phyloP scores from a whole-genome alignment of 2,113 vertebrate species.

The Poecilia latipinna region DNA sequence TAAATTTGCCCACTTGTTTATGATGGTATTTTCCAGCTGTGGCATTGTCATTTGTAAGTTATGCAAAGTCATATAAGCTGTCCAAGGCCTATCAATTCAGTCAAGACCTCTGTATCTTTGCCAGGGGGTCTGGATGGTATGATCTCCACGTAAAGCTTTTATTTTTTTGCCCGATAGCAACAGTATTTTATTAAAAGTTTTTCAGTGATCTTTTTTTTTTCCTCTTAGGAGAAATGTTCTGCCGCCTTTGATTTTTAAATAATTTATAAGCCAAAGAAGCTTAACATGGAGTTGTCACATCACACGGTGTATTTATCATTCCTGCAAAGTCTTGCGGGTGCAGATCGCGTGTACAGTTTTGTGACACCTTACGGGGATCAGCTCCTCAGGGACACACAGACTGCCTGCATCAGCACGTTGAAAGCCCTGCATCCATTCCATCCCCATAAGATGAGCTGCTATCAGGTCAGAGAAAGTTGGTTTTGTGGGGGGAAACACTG shows the following conservation, averaged over 20 bases:
- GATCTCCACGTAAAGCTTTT: neutral
- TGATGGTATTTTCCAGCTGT: slow-evolving; percentile 12
- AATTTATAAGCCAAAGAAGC: slow-evolving; percentile 9
- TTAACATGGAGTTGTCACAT: slow-evolving; percentile 2
- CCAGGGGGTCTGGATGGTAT: neutral
- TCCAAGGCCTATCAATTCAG: slow-evolving; percentile 4
- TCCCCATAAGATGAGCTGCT: slow-evolving; percentile 10
- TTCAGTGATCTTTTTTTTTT: slow-evolving; percentile 5
- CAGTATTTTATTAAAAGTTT: neutral
- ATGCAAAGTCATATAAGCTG: slow-evolving; percentile 3
- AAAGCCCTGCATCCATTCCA: neutral
- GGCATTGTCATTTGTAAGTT: slow-evolving; percentile 19
- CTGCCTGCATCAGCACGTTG: neutral
- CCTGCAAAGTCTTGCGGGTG: neutral
- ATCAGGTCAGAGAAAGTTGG: slow-evolving; percentile 28
- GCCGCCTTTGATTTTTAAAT: slow-evolving; percentile 6
- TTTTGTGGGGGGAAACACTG: slow-evolving; percentile 33
- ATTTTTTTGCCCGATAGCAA: neutral
- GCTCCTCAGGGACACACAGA: neutral
- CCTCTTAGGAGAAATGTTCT: neutral
- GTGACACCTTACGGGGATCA: slow-evolving; percentile 16
- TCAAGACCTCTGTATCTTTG: neutral
- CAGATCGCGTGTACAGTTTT: slow-evolving; percentile 6
- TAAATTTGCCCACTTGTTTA: slow-evolving; percentile 35
- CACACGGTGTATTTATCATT: neutral